Conservation (phyloP, 2,113 vertebrate species). For the Datnioides undecimradiatus region DNA sequence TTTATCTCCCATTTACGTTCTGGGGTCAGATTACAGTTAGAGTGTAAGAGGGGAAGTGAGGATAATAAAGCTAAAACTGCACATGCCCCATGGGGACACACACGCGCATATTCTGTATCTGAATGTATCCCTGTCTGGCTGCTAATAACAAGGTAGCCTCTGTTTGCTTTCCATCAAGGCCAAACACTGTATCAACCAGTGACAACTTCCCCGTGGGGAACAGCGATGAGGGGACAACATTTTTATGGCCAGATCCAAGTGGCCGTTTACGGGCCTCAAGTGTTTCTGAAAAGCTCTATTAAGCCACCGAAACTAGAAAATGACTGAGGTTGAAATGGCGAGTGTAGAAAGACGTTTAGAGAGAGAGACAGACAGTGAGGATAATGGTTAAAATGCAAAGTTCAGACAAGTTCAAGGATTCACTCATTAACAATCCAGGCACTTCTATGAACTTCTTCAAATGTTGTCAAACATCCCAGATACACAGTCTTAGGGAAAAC, state of each 20-base stretch:
- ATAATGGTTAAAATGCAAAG: neutral
- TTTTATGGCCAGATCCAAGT: slow-evolving; percentile 44
- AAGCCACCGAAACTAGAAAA: neutral
- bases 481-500: neutral
- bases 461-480: slow-evolving; percentile 2
- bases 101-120: neutral
- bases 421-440: slow-evolving; percentile 11
- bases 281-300: slow-evolving; percentile 40
- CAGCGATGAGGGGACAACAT: slow-evolving; percentile 14
- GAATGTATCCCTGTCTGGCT: too few species aligned
- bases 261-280: slow-evolving; percentile 31
- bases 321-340: neutral
- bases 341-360: neutral
- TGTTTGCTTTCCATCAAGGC: slow-evolving; percentile 32
- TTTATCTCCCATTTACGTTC: neutral
- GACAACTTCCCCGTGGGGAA: neutral
- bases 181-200: slow-evolving; percentile 30
- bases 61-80: neutral
- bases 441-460: neutral
- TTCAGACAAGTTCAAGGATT: too few species aligned
- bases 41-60: neutral
- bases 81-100: neutral
- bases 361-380: neutral
- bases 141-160: slow-evolving; percentile 22
- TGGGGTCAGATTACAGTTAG: neutral